A percentile compares a stretch with the other conserved stretches of the same genome.
Evolutionary conservation across 1,140 invertebrate species (phyloP).

Genomic region (Bicyclus anynana): DNA sequence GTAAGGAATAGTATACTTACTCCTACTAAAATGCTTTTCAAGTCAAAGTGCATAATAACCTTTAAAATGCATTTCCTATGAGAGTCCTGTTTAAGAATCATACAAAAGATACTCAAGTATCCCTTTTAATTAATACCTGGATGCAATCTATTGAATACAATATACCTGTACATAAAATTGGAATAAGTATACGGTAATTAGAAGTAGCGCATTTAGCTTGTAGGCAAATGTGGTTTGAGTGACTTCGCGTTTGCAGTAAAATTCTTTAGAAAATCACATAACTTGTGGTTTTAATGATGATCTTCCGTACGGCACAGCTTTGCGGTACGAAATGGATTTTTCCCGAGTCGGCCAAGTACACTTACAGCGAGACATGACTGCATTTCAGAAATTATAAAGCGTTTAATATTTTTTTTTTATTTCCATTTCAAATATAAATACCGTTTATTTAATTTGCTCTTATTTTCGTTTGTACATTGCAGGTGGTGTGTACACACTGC

Average conservation of each 20-base stretch:
- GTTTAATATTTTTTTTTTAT: slow-evolving; percentile 21
- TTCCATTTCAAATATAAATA: slow-evolving; percentile 6
- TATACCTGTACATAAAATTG: neutral
- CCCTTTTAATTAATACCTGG: neutral
- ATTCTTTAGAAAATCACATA: slow-evolving; percentile 39
- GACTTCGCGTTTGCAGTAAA: slow-evolving; percentile 28
- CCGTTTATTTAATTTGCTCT: slow-evolving; percentile 23
- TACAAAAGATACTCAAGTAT: neutral
- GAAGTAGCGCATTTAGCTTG: slow-evolving; percentile 6
- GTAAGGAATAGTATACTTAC: no score
- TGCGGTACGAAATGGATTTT: slow-evolving; percentile 30
- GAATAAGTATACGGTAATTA: slow-evolving; percentile 16
- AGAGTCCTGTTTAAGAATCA: neutral
- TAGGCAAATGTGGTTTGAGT: slow-evolving; percentile 30
- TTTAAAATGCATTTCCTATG: neutral
- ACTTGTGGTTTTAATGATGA: slow-evolving; percentile 38
- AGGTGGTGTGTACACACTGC: no score
- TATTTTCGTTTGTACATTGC: slow-evolving; percentile 1
- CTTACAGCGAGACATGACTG: slow-evolving; percentile 12
- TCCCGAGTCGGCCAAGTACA: slow-evolving; percentile 23
- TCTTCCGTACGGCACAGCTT: slow-evolving; percentile 26
- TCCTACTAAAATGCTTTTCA: no score
- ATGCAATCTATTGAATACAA: neutral
- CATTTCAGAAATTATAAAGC: slow-evolving; percentile 19
- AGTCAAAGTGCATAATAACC: no score